These are phyloP conservation scores for Anhinga rufa DNA, from an alignment of 2,113 vertebrate genomes.

Conservation along the genomic window DNA sequence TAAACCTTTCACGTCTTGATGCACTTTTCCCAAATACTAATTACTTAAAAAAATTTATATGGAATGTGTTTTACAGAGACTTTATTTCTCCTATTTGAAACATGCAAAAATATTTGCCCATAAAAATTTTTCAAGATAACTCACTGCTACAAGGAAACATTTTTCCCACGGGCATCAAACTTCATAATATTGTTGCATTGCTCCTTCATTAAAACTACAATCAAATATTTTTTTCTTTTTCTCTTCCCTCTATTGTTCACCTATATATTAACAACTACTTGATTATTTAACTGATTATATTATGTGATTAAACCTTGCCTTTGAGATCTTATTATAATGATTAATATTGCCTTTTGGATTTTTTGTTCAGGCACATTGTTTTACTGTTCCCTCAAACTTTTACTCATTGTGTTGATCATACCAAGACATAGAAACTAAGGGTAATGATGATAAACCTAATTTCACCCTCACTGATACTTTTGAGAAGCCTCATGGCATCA, in stretches of 20 bases:
- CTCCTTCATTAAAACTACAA: not conserved
- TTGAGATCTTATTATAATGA: not conserved
- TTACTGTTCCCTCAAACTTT: not conserved
- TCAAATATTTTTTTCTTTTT: not conserved
- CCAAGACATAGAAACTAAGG: not conserved
- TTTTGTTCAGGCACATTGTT: not conserved
- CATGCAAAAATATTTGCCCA: not conserved
- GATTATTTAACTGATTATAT: not conserved
- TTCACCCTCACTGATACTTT: not conserved
- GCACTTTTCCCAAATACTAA: not conserved
- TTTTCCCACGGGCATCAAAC: not conserved
- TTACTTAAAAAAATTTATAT: not conserved
- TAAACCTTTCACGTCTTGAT: not conserved
- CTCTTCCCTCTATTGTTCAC: not conserved
- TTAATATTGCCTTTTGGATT: not conserved
- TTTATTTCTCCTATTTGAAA: not conserved
- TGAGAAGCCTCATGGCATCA: not conserved
- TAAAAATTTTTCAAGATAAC: not conserved
- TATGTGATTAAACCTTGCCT: not conserved
- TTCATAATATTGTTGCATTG: not conserved
- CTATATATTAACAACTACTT: not conserved
- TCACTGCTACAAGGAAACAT: not conserved
- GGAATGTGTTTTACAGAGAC: not conserved
- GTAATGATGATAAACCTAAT: not conserved
- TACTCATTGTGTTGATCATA: not conserved